These are phyloP conservation scores for Bolinopsis microptera DNA, from an alignment of 37 sponge, comb jelly and placozoan genomes.

Conservation along the genomic window DNA sequence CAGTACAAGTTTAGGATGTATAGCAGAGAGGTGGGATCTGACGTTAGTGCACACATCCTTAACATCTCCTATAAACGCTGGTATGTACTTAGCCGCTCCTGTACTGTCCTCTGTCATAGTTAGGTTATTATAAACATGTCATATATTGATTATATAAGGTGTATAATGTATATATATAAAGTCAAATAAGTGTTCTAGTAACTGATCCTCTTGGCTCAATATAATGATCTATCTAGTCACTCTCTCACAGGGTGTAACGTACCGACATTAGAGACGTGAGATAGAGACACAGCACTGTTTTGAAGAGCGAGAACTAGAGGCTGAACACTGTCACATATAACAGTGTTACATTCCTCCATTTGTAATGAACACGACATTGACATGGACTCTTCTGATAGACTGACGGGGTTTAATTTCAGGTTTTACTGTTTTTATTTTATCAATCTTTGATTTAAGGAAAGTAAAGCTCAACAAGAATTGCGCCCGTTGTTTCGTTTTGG, in stretches of 20 bases:
- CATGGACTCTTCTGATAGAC: constrained; percentile 56
- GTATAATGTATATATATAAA: neutral
- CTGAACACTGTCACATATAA: neutral
- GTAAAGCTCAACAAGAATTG: no score
- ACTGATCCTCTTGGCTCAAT: neutral
- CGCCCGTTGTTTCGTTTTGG: no score
- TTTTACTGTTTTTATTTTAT: no score
- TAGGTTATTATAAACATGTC: neutral
- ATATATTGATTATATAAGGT: neutral
- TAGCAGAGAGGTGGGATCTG: constrained; percentile 11
- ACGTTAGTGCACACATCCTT: neutral
- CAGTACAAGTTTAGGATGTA: constrained; percentile 37
- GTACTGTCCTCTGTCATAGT: neutral
- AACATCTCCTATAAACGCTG: neutral
- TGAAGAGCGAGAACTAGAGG: constrained; percentile 39
- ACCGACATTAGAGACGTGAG: neutral
- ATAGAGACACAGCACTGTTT: constrained; percentile 22
- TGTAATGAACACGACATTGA: constrained; percentile 59
- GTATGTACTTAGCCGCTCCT: neutral
- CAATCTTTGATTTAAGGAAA: no score
- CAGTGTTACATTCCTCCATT: constrained; percentile 64
- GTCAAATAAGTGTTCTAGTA: neutral
- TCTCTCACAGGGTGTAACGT: no score
- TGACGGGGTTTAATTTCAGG: neutral
- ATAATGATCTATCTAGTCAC: no score